Evolutionary conservation across 2,113 vertebrate species (phyloP).

Genomic region (Pseudorectes ferrugineus): DNA sequence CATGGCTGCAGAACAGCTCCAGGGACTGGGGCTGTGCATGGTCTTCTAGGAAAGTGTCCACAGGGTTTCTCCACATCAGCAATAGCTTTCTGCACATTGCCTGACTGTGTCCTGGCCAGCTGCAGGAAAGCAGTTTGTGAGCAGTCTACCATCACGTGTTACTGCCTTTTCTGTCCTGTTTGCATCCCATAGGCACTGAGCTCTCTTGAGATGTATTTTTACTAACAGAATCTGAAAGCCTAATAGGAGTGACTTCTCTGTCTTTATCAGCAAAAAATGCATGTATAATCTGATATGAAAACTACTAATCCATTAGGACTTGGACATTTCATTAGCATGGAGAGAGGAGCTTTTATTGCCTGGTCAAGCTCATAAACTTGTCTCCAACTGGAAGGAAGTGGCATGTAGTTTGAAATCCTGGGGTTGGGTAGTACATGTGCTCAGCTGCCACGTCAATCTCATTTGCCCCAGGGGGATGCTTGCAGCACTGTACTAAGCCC

Average conservation of each 20-base stretch:
- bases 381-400: constrained; percentile 24
- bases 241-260: constrained; percentile 23
- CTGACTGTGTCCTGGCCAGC: neutral
- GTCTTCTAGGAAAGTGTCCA: neutral
- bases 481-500: neutral
- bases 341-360: constrained; percentile 33
- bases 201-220: neutral
- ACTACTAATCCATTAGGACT: constrained; percentile 50
- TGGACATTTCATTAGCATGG: neutral
- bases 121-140: neutral
- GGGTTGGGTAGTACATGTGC: neutral
- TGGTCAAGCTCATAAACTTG: constrained; percentile 33
- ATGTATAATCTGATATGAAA: constrained; percentile 54
- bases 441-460: neutral
- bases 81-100: neutral
- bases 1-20: neutral
- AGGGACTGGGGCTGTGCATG: neutral
- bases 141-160: neutral
- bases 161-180: neutral
- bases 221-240: constrained; percentile 35
- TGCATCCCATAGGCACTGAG: neutral
- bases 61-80: neutral
- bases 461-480: neutral
- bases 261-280: constrained; percentile 53
- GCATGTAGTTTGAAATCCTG: neutral